Percentiles rank a stretch among this genome's conserved stretches.
phyloP scores from a whole-genome alignment of 2,797 vertebrate genomes.

The Microctenopoma lineatum region DNA sequence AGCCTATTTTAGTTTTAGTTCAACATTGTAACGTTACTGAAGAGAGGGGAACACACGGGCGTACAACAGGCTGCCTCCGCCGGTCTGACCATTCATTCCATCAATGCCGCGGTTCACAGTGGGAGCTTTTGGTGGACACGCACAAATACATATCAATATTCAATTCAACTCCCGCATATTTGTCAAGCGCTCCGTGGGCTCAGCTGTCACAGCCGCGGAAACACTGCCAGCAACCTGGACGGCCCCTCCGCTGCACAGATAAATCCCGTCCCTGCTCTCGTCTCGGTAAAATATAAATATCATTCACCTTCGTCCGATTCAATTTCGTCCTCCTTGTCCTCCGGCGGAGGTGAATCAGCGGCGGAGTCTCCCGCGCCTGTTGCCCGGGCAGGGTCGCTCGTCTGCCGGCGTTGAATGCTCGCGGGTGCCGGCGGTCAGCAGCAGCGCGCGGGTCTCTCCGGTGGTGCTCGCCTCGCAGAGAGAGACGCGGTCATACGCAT shows the following conservation, averaged over 20 bases:
- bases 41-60: background rate
- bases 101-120: slow-evolving; percentile 23
- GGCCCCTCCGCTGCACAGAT: slow-evolving; percentile 41
- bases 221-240: slow-evolving; percentile 27
- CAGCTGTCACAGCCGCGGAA: slow-evolving; percentile 25
- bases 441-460: slow-evolving; percentile 57
- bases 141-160: slow-evolving; percentile 7
- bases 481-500: slow-evolving; percentile 74
- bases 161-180: slow-evolving; percentile 23
- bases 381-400: slow-evolving; percentile 56
- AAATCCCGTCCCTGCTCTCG: background rate
- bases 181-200: slow-evolving; percentile 1
- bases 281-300: slow-evolving; percentile 9
- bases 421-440: slow-evolving; percentile 47
- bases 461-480: slow-evolving; percentile 65
- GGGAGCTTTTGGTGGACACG: slow-evolving; percentile 13
- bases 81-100: slow-evolving; percentile 38
- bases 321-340: slow-evolving; percentile 15
- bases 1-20: background rate
- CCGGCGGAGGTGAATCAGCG: slow-evolving; percentile 18
- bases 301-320: slow-evolving; percentile 41
- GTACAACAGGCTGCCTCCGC: slow-evolving; percentile 64
- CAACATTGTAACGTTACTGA: background rate
- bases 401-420: slow-evolving; percentile 54
- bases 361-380: slow-evolving; percentile 48